Base-by-base conservation (phyloP, 2,888 invertebrate species). In the Lithosia quadra region DNA sequence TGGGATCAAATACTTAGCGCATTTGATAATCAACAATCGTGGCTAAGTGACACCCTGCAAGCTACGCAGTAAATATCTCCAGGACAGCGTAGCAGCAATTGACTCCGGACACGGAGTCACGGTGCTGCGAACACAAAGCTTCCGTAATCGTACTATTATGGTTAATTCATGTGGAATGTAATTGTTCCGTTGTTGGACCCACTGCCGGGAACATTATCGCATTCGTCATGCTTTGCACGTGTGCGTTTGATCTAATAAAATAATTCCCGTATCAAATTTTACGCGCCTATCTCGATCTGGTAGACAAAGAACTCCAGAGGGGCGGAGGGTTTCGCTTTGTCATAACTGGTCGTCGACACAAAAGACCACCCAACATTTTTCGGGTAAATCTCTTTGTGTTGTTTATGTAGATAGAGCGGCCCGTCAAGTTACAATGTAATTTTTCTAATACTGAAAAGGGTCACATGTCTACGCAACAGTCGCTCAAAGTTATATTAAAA, bases 211-310 rank as follows among this genome's bases (percentile, higher is more conserved):
- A 92, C 92, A 92, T 92, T 93, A 94, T 94, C 94, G 90, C 89
- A 91, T 94, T 93, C 92, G 95, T 93, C 93, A 94, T 91, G 92
- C 90, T 87, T 90, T 91, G 94, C 95, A 95, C 95, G 95, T 95
- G 95, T 93, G 88, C 90, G 88, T 88, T 90, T 88, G 89, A 93
- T 92, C 93, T 93, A 94, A 94, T 94, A 93, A 92, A 93, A 93
- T 94, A 92, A 94, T 94, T 94, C 94, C 94, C 94, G 94, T 93
- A 93, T 94, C 94, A 91, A 95, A 95, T 95, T 94, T 91, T 92
- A 93, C 91, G 90, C 93, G 91, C 90, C 91, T 94, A 94, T 94
- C 94, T 92, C 90, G 95, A 94, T 94, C 90, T 92, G 88, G 90
- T 89, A 93, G 93, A 94, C 94, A 94, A 94, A 93, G 92, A 84